These are phyloP conservation scores for Nematostella vectensis DNA, from an alignment of 92 coral and sea anemone species.

Conservation along the genomic window DNA sequence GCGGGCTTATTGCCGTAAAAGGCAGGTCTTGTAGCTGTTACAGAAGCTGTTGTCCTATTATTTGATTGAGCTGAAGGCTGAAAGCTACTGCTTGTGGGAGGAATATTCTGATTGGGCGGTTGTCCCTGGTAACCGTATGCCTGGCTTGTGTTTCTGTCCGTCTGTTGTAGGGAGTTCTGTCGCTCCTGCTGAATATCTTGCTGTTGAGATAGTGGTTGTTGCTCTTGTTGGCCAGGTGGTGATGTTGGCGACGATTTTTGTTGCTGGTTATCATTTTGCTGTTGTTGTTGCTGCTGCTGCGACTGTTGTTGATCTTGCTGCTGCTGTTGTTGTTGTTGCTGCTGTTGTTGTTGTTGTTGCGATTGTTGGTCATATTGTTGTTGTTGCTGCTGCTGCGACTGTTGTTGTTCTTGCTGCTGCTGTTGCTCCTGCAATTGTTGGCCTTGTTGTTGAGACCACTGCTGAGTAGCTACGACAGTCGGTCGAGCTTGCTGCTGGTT, in stretches of 20 bases:
- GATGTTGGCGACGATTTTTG: not conserved
- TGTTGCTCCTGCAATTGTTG: not conserved
- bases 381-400: not conserved
- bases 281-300: not conserved
- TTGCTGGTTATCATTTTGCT: no score
- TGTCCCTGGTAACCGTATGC: not conserved
- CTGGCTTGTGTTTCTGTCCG: not conserved
- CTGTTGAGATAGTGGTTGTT: not conserved
- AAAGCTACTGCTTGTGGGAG: not conserved
- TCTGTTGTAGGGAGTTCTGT: no score
- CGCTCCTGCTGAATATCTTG: no score
- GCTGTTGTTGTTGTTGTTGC: slow-evolving; percentile 1
- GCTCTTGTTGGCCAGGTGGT: not conserved
- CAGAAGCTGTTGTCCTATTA: no score
- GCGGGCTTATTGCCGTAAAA: no score
- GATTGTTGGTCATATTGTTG: not conserved
- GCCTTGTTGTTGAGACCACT: not conserved
- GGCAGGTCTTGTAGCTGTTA: no score
- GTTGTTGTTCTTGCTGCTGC: not conserved
- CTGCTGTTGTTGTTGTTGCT: not conserved
- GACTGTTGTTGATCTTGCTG: not conserved
- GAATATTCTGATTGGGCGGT: not conserved
- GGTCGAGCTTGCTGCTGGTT: no score
- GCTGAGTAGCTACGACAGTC: no score
- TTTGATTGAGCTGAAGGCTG: no score